These are phyloP conservation scores for Aleiodes testaceus DNA, from an alignment of 2,888 invertebrate genomes.

Conservation along the genomic window DNA sequence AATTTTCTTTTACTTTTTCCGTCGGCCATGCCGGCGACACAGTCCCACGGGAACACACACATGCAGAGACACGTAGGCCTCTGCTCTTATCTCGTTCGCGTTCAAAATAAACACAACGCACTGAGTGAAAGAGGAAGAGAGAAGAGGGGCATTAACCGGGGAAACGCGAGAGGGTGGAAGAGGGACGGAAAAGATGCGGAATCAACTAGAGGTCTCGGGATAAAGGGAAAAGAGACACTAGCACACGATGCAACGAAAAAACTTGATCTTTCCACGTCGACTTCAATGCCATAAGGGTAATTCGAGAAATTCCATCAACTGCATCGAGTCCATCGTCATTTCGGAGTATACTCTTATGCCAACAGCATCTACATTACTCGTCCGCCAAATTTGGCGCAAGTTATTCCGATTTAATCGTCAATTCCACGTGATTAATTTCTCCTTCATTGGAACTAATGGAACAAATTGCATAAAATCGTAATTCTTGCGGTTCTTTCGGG, in stretches of 20 bases:
- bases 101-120: conserved; percentile 40
- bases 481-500: background rate
- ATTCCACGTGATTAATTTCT: conserved; percentile 2
- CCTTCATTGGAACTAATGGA: background rate
- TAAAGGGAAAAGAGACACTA: conserved; percentile 12
- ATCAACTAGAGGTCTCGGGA: background rate
- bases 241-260: conserved; percentile 52
- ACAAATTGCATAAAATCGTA: background rate
- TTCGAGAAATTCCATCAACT: conserved; percentile 54
- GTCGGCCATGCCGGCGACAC: conserved; percentile 13
- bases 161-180: conserved; percentile 36
- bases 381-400: conserved; percentile 23
- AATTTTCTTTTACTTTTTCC: conserved; percentile 18
- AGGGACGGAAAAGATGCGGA: background rate
- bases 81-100: conserved; percentile 39
- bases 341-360: conserved; percentile 44
- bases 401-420: background rate
- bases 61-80: background rate
- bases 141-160: conserved; percentile 23
- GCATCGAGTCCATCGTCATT: conserved; percentile 41
- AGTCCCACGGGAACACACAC: conserved; percentile 39
- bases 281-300: conserved; percentile 57
- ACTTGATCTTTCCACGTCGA: conserved; percentile 46
- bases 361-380: background rate
- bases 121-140: conserved; percentile 5